Evolutionary conservation across 2,888 invertebrate species (phyloP).

Genomic region (Cacoxenus indagator): DNA sequence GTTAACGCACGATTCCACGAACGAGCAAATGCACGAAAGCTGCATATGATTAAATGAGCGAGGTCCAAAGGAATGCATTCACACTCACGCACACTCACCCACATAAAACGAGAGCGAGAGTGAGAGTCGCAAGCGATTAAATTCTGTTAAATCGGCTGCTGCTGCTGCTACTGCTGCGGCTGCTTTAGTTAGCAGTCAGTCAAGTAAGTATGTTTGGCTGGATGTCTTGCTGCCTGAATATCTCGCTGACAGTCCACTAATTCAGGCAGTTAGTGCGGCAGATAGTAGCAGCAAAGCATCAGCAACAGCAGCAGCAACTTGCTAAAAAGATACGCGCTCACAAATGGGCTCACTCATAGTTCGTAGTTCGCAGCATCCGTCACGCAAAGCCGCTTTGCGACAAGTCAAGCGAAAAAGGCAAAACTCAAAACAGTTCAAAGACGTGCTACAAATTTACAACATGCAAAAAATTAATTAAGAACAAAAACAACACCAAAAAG

Average conservation of each 20-base stretch:
- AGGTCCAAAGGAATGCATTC: too few species aligned
- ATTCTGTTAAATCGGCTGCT: too few species aligned
- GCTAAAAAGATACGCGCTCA: not conserved
- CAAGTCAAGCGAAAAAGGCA: not conserved
- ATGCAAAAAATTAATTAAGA: not conserved
- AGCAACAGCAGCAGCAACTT: not conserved
- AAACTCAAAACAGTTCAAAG: not conserved
- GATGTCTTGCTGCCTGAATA: too few species aligned
- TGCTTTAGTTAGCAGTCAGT: too few species aligned
- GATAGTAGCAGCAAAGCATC: not conserved
- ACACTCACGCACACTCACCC: too few species aligned
- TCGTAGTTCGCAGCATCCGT: not conserved
- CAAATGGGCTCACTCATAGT: not conserved
- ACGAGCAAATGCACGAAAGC: not conserved
- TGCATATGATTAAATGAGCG: not conserved
- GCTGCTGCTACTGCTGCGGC: conserved; percentile 29
- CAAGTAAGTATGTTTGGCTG: too few species aligned
- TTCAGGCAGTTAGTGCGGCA: not conserved
- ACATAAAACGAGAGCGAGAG: not conserved
- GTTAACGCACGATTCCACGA: not conserved
- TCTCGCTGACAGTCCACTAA: not conserved
- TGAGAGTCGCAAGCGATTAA: not conserved
- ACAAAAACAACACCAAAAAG: conserved; percentile 10
- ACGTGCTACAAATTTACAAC: not conserved
- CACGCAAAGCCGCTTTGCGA: not conserved